A percentile compares a stretch with the other conserved stretches of the same genome.
These are phyloP conservation scores for Drosophila persimilis DNA, from an alignment of 1,140 invertebrate genomes.

Conservation along the genomic window DNA sequence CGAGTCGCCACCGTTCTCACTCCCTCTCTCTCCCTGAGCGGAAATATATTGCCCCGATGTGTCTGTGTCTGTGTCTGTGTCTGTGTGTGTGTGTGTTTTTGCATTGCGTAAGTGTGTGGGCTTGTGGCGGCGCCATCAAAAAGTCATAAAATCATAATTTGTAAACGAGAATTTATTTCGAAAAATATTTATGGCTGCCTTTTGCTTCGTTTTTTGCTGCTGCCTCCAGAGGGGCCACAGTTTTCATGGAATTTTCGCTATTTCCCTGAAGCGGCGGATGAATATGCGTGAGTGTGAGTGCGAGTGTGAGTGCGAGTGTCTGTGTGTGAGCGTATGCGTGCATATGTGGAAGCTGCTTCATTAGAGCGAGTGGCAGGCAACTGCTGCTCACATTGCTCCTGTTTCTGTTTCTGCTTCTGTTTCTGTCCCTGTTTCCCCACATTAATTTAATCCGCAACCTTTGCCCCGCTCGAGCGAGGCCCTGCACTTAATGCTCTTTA, in stretches of 20 bases:
- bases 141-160: constrained; percentile 82
- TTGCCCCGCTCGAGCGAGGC: constrained; percentile 5
- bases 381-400: constrained; percentile 26
- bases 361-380: constrained; percentile 55
- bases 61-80: constrained; percentile 16
- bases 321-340: neutral
- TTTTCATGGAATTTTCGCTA: constrained; percentile 58
- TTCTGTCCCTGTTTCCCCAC: constrained; percentile 13
- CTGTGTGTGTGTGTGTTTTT: constrained; percentile 24
- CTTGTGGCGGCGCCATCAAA: constrained; percentile 74
- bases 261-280: constrained; percentile 15
- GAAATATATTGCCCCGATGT: constrained; percentile 33
- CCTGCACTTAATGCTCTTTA: constrained; percentile 43
- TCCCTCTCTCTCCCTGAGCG: neutral
- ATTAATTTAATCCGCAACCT: constrained; percentile 49
- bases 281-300: constrained; percentile 1
- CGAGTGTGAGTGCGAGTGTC: constrained; percentile 9
- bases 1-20: constrained; percentile 35
- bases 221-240: constrained; percentile 26
- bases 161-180: constrained; percentile 80
- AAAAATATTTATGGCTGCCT: constrained; percentile 73
- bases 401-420: too few relatives aligned
- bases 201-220: constrained; percentile 45
- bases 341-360: constrained; percentile 50
- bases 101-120: constrained; percentile 54